Evolutionary conservation across 2,888 invertebrate species (phyloP).

Genomic region (Vanessa cardui): DNA sequence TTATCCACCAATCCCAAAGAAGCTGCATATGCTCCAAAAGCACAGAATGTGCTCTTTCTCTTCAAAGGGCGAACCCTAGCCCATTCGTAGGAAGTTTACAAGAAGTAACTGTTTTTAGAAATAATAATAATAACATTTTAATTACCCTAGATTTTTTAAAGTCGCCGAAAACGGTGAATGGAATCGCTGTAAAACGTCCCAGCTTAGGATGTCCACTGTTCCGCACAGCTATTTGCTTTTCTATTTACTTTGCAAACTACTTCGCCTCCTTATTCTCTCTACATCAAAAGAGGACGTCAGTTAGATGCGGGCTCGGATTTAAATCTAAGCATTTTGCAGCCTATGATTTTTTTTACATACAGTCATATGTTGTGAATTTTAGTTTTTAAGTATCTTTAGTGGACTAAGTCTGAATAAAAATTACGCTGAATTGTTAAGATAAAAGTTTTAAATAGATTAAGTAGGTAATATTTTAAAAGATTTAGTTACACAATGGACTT

Average conservation of each 20-base stretch:
- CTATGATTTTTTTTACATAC: constrained; percentile 11
- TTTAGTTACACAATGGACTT: too few relatives aligned
- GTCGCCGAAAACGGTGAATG: constrained; percentile 5
- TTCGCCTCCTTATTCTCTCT: constrained; percentile 44
- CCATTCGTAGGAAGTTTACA: too few relatives aligned
- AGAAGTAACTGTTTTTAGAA: too few relatives aligned
- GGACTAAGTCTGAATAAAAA: too few relatives aligned
- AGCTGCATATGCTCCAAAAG: too few relatives aligned
- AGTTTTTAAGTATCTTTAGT: background rate
- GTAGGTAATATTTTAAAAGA: too few relatives aligned
- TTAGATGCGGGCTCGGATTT: constrained; percentile 31
- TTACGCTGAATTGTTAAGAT: too few relatives aligned
- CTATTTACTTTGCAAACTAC: constrained; percentile 54
- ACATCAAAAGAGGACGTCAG: constrained; percentile 32
- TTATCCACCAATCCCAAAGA: too few relatives aligned
- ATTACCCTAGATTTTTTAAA: background rate
- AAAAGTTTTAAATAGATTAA: too few relatives aligned
- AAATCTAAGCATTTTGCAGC: constrained; percentile 13
- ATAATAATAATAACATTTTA: background rate
- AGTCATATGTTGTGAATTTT: background rate
- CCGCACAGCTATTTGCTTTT: constrained; percentile 52
- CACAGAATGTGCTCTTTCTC: too few relatives aligned
- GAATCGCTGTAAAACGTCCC: constrained; percentile 7
- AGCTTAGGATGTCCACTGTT: constrained; percentile 58
- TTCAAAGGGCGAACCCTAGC: too few relatives aligned